These are phyloP conservation scores for Euplexia lucipara DNA, from an alignment of 2,888 invertebrate genomes.

Conservation along the genomic window DNA sequence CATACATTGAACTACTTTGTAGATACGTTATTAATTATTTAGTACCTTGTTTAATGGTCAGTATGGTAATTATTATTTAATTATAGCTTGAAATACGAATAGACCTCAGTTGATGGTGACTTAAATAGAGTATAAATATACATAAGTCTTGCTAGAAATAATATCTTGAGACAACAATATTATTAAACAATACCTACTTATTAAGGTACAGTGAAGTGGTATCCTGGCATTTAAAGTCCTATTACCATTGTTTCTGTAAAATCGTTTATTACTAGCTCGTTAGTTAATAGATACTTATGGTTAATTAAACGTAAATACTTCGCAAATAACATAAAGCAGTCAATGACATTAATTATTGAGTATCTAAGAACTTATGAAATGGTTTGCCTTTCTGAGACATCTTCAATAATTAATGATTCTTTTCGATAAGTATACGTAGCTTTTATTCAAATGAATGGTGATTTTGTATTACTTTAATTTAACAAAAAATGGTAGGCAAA, in stretches of 20 bases:
- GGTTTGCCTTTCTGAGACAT: constrained; percentile 1
- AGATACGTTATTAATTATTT: neutral
- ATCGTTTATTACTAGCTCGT: constrained; percentile 19
- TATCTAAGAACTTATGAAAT: constrained; percentile 19
- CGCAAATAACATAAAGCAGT: constrained; percentile 33
- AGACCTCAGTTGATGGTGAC: neutral
- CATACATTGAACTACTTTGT: neutral
- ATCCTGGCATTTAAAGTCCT: constrained; percentile 23
- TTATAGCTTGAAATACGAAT: neutral
- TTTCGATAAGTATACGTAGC: too few relatives aligned
- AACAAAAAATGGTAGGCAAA: too few relatives aligned
- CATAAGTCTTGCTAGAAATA: neutral
- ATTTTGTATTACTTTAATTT: too few relatives aligned
- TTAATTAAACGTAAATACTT: constrained; percentile 42
- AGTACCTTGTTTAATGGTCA: neutral
- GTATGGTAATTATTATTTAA: neutral
- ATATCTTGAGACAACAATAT: neutral
- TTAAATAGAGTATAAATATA: neutral
- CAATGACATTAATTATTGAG: constrained; percentile 24
- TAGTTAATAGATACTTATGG: constrained; percentile 28
- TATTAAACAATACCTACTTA: constrained; percentile 1
- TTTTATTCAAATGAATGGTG: too few relatives aligned
- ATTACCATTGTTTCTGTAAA: constrained; percentile 25
- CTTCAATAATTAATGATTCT: neutral
- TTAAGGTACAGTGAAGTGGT: neutral